Evolutionary conservation across 2,888 invertebrate genomes (phyloP).

Genomic region (Cosmopolites sordidus): DNA sequence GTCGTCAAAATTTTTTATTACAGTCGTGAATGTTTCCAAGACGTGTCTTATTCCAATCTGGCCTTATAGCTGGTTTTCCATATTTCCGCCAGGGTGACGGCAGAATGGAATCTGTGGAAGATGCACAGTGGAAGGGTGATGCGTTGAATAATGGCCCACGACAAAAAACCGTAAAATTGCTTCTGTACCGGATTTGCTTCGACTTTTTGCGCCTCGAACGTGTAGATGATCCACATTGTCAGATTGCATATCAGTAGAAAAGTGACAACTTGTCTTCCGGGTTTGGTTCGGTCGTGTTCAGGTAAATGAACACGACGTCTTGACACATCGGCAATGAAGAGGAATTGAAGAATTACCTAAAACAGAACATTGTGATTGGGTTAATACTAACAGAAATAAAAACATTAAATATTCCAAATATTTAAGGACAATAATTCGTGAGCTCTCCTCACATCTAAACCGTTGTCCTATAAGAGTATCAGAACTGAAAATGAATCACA

Average conservation of each 20-base stretch:
- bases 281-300: conserved; percentile 90
- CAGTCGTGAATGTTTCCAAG: neutral
- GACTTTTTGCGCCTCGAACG: conserved; percentile 91
- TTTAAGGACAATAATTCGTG: too few species aligned
- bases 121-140: conserved; percentile 91
- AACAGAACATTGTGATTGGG: conserved; percentile 23
- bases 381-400: neutral
- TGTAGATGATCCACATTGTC: conserved; percentile 94
- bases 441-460: too few species aligned
- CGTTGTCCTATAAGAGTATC: too few species aligned
- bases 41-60: conserved; percentile 73
- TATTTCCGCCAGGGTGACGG: conserved; percentile 90
- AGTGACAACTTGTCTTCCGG: conserved; percentile 91
- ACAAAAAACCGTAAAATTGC: conserved; percentile 87
- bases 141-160: conserved; percentile 91
- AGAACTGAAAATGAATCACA: too few species aligned
- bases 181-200: conserved; percentile 89
- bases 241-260: conserved; percentile 93
- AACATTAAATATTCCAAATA: too few species aligned
- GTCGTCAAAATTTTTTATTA: neutral
- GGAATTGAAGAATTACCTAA: conserved; percentile 83
- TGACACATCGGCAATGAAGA: conserved; percentile 91
- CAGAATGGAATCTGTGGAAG: conserved; percentile 94
- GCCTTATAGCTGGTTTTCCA: conserved; percentile 96
- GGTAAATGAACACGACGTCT: conserved; percentile 86